Percentiles rank a stretch among this genome's conserved stretches.
Conservation (phyloP, 2,797 vertebrate species). For the Myiothlypis coronata region DNA sequence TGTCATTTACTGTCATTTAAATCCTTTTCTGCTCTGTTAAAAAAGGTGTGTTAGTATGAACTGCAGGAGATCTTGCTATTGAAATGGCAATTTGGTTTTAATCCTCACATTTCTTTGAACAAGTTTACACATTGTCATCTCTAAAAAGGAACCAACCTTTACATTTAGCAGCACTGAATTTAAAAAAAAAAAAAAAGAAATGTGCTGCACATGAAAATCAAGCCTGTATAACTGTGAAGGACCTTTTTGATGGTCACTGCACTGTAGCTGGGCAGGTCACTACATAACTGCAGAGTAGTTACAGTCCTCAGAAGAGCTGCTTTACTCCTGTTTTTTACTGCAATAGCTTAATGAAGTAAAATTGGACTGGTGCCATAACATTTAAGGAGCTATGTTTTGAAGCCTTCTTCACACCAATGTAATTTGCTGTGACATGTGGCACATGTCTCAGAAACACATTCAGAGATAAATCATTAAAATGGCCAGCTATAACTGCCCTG, state of each 20-base stretch:
- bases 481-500: background rate
- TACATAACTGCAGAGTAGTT: background rate
- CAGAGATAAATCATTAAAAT: background rate
- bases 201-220: background rate
- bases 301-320: background rate
- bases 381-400: conserved; percentile 18
- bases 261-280: background rate
- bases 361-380: background rate
- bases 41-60: background rate
- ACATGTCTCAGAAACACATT: background rate
- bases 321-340: background rate
- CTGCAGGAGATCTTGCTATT: background rate
- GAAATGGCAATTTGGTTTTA: background rate
- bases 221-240: background rate
- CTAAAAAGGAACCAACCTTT: background rate
- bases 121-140: background rate
- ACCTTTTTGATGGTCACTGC: background rate
- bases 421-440: conserved; percentile 30
- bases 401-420: conserved; percentile 16
- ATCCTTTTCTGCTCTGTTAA: background rate
- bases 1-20: background rate
- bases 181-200: background rate
- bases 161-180: background rate
- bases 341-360: conserved; percentile 12
- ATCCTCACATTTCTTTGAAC: background rate